These are phyloP conservation scores for Lithobates sylvaticus DNA, from an alignment of 2,797 vertebrate genomes.

Conservation along the genomic window DNA sequence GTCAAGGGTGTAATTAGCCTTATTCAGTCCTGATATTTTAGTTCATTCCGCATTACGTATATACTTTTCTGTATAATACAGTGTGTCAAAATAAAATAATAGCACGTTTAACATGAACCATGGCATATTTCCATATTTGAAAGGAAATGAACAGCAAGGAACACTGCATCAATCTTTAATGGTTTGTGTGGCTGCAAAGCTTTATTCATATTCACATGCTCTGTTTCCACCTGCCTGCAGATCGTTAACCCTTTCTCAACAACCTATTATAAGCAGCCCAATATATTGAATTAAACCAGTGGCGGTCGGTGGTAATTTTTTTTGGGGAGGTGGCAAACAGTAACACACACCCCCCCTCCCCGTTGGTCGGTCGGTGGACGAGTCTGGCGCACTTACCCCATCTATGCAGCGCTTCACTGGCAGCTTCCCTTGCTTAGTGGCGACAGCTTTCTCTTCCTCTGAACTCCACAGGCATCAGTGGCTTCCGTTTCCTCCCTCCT, in stretches of 20 bases:
- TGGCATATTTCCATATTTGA: conserved; percentile 29
- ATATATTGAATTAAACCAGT: neutral
- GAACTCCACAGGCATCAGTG: too few relatives aligned
- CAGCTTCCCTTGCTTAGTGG: too few relatives aligned
- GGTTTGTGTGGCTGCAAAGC: conserved; percentile 26
- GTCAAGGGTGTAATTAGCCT: conserved; percentile 8
- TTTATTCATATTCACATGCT: conserved; percentile 11
- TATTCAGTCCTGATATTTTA: conserved; percentile 10
- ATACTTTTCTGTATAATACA: neutral
- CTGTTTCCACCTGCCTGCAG: conserved; percentile 28
- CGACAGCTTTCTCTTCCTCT: too few relatives aligned
- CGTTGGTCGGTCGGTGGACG: too few relatives aligned
- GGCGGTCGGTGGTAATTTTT: too few relatives aligned
- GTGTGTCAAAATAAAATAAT: conserved; percentile 43
- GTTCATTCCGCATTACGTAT: conserved; percentile 14
- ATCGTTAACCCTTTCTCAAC: conserved; percentile 27
- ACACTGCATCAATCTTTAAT: conserved; percentile 44
- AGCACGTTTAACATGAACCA: conserved; percentile 33
- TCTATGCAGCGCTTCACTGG: too few relatives aligned
- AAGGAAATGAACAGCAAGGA: conserved; percentile 16
- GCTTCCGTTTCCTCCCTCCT: too few relatives aligned
- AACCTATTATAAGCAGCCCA: neutral
- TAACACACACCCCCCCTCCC: too few relatives aligned
- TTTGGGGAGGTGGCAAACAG: too few relatives aligned
- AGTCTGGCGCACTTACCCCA: too few relatives aligned